A percentile compares a stretch with the other conserved stretches of the same genome.
These are phyloP conservation scores for Trichopoda pennipes DNA, from an alignment of 2,888 invertebrate species.

Conservation along the genomic window DNA sequence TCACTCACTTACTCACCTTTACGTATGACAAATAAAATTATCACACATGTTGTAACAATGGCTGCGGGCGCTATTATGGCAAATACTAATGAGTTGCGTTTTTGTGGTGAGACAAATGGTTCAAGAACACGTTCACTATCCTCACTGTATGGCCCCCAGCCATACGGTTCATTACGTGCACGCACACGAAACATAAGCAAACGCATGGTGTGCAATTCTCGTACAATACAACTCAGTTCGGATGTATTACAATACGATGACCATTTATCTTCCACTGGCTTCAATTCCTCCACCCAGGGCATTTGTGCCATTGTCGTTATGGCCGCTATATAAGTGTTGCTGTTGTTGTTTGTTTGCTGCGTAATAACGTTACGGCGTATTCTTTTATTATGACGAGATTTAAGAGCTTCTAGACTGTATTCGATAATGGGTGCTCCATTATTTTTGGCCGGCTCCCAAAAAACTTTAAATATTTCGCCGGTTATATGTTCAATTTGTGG, in stretches of 20 bases:
- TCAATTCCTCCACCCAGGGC: constrained; percentile 83
- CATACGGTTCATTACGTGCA: constrained; percentile 87
- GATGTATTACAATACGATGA: constrained; percentile 88
- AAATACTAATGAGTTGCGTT: constrained; percentile 82
- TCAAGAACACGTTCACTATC: constrained; percentile 83
- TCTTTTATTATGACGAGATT: constrained; percentile 72
- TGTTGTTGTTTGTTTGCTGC: constrained; percentile 22
- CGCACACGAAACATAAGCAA: constrained; percentile 88
- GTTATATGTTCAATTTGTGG: constrained; percentile 88
- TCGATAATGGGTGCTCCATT: constrained; percentile 88
- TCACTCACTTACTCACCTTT: constrained; percentile 73
- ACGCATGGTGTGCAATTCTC: constrained; percentile 83
- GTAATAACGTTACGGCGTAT: constrained; percentile 69
- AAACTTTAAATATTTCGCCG: constrained; percentile 88
- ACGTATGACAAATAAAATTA: constrained; percentile 75
- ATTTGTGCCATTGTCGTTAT: constrained; percentile 74
- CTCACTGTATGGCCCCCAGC: constrained; percentile 90
- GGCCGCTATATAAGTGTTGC: not conserved
- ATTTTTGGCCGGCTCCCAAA: constrained; percentile 89
- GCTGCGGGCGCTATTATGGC: constrained; percentile 84
- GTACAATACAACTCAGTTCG: constrained; percentile 91
- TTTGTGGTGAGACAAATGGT: constrained; percentile 77
- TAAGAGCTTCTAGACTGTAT: constrained; percentile 89
- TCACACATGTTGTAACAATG: constrained; percentile 79
- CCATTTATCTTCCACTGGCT: constrained; percentile 83